phyloP scores from a whole-genome alignment of 1,140 invertebrate species.

The Drosophila ambigua region DNA sequence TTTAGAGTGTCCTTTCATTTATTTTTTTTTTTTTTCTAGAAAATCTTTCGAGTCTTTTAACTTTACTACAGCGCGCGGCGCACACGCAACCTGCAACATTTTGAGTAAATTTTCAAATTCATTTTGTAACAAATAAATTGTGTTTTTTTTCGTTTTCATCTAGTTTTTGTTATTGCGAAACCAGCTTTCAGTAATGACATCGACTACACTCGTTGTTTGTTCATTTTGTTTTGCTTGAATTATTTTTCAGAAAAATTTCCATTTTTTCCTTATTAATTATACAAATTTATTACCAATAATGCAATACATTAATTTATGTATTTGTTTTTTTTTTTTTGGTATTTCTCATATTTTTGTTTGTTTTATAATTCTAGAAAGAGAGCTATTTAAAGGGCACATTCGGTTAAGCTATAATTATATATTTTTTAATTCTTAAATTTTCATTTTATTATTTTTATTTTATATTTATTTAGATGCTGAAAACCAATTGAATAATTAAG shows the following conservation, averaged over 20 bases:
- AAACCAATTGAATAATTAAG: conserved; percentile 14
- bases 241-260: conserved; percentile 24
- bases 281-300: conserved; percentile 33
- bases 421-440: conserved; percentile 47
- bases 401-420: conserved; percentile 84
- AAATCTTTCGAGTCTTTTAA: conserved; percentile 41
- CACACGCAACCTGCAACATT: conserved; percentile 44
- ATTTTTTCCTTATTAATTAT: conserved; percentile 62
- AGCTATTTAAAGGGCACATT: conserved; percentile 84
- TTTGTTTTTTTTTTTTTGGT: conserved; percentile 47
- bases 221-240: conserved; percentile 16
- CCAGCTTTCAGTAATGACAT: conserved; percentile 77
- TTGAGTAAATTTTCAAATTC: conserved; percentile 55
- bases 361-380: conserved; percentile 81
- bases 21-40: conserved; percentile 7
- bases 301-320: conserved; percentile 63
- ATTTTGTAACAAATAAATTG: conserved; percentile 64
- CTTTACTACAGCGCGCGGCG: conserved; percentile 39
- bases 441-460: conserved; percentile 48
- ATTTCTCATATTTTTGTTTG: conserved; percentile 42
- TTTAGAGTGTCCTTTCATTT: conserved; percentile 57
- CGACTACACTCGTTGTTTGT: conserved; percentile 71
- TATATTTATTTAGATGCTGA: conserved; percentile 35
- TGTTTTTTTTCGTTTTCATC: conserved; percentile 32
- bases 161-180: conserved; percentile 55